Percentiles rank a stretch among this genome's conserved stretches.
phyloP scores from a whole-genome alignment of 2,888 invertebrate species.

The Gandaritis pyraliata region DNA sequence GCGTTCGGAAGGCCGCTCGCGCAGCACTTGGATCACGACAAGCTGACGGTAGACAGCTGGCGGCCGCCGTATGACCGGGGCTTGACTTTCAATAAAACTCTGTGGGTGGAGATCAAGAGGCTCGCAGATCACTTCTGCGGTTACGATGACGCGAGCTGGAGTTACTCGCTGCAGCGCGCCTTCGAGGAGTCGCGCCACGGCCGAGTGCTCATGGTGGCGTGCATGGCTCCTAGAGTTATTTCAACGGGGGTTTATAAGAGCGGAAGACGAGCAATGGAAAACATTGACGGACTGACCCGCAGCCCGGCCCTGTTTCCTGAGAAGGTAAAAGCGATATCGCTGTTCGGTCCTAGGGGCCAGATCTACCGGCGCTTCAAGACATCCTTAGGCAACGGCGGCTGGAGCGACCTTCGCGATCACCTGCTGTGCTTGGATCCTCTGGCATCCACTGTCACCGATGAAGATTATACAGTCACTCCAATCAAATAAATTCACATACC shows the following conservation, averaged over 20 bases:
- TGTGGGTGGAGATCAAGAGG: constrained; percentile 51
- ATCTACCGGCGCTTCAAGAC: constrained; percentile 35
- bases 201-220: constrained; percentile 48
- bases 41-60: constrained; percentile 57
- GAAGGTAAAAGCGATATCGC: constrained; percentile 46
- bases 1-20: constrained; percentile 86
- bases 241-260: constrained; percentile 41
- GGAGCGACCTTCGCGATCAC: constrained; percentile 58
- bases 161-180: constrained; percentile 55
- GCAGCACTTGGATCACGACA: constrained; percentile 42
- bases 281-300: constrained; percentile 22
- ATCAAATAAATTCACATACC: background rate
- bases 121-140: constrained; percentile 50
- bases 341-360: constrained; percentile 46
- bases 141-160: constrained; percentile 62
- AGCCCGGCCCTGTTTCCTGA: constrained; percentile 46
- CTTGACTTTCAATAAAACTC: constrained; percentile 56
- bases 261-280: constrained; percentile 34
- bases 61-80: constrained; percentile 54
- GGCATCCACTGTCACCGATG: constrained; percentile 12
- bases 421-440: constrained; percentile 56
- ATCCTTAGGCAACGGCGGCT: constrained; percentile 53
- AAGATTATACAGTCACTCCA: constrained; percentile 3
- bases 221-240: constrained; percentile 52
- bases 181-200: constrained; percentile 45